Evolutionary conservation across 2,797 vertebrate species (phyloP).

Genomic region (Spinus pinus): DNA sequence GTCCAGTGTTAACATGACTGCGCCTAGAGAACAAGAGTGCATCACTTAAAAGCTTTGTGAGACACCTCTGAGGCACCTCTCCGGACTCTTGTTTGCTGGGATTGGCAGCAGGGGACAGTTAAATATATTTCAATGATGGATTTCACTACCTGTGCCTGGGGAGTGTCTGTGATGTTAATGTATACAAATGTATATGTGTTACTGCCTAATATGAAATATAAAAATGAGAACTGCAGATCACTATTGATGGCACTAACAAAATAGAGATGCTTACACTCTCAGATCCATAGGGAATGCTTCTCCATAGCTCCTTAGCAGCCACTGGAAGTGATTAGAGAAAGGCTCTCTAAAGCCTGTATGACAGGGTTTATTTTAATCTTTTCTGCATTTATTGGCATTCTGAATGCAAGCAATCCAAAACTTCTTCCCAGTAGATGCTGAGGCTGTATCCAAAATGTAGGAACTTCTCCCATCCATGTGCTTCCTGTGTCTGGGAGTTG

Average conservation of each 20-base stretch:
- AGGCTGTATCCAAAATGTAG: rapidly evolving
- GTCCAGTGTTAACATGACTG: neutral
- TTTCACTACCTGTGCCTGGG: neutral
- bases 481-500: rapidly evolving
- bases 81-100: neutral
- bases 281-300: neutral
- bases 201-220: neutral
- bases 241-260: neutral
- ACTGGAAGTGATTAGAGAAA: neutral
- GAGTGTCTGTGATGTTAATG: neutral
- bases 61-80: neutral
- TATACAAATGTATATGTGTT: neutral
- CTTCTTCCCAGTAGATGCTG: neutral
- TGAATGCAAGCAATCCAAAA: neutral
- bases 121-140: neutral
- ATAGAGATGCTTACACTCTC: neutral
- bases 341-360: neutral
- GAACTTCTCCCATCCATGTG: rapidly evolving
- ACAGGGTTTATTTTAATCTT: neutral
- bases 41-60: neutral
- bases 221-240: neutral
- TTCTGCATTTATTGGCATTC: neutral
- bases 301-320: neutral
- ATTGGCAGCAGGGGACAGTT: neutral
- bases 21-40: neutral